phyloP scores from a whole-genome alignment of 2,888 invertebrate species.

The Bellardia bayeri region DNA sequence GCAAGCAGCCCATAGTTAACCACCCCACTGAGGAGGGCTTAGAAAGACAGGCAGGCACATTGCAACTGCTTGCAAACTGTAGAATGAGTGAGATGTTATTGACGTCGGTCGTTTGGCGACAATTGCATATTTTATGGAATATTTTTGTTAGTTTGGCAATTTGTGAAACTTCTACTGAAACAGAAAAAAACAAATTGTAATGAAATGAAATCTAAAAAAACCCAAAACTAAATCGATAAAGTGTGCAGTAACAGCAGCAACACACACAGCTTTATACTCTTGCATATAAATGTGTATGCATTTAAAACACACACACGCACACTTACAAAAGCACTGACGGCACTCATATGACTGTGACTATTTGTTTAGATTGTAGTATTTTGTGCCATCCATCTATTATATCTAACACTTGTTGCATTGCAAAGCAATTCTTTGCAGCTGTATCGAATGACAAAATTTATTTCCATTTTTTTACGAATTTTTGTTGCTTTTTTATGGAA shows the following conservation, averaged over 20 bases:
- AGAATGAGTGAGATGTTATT: slow-evolving; percentile 17
- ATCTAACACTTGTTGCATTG: slow-evolving; percentile 61
- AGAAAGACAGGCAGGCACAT: slow-evolving; percentile 3
- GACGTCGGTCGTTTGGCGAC: slow-evolving; percentile 48
- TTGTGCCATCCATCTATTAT: slow-evolving; percentile 12
- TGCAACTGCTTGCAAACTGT: neutral
- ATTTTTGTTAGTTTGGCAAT: slow-evolving; percentile 48
- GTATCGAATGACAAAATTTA: slow-evolving; percentile 47
- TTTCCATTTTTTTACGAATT: slow-evolving; percentile 34
- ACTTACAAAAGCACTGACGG: neutral
- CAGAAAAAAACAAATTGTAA: neutral
- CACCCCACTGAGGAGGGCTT: slow-evolving; percentile 24
- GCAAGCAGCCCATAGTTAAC: neutral
- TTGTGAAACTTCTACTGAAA: slow-evolving; percentile 26
- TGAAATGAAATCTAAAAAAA: neutral
- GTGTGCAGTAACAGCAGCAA: neutral
- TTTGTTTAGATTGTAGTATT: slow-evolving; percentile 1
- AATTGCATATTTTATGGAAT: slow-evolving; percentile 22
- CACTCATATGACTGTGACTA: neutral
- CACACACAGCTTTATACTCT: neutral
- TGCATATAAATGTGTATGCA: neutral
- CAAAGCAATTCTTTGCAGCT: slow-evolving; percentile 53
- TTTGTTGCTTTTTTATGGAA: slow-evolving; percentile 31
- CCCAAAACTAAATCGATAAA: slow-evolving; percentile 46
- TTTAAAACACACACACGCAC: neutral